Base-by-base conservation (phyloP, 2,888 invertebrate species). In the Acholoe squamosa region DNA sequence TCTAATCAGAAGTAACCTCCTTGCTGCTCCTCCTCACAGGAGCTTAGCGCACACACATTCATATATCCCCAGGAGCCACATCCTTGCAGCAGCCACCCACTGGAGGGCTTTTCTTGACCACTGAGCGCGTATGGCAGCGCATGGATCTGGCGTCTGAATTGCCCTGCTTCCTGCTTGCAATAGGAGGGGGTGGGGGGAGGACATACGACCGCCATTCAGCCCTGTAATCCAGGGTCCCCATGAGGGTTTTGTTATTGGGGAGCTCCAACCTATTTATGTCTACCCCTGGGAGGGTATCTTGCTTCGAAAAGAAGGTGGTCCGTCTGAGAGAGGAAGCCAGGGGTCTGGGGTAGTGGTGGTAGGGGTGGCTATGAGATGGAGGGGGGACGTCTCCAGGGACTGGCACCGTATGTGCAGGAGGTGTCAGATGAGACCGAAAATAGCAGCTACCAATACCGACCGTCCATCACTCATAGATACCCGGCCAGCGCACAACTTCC, bases 201-300 rank as follows among this genome's bases (percentile, higher is more conserved):
- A 71, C 71, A 71, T 71, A 71, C 31, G 71, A 71, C 28, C 71
- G 25, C 71, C 31, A 71, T 71, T 71, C 71, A 71, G 28, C 16
- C 71, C 71, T 28, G 71, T 71, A 71, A 71, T 71, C 71, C 71
- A 71, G 71, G 71, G 28, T 25, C 71, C 71, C 71, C 71, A n/a
- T 1, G 71, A 28, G 71, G 71, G 71, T 28, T 71, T 71, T 28
- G 14, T 25, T 71, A 28, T 28, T 71, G 71, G 25, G n/a, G 28
- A 28, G 71, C 71, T 7, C 43, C n/a, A 28, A 7, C 71, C 71
- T 71, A 28, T 71, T 71, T 71, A 71, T 71, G 71, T 16, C 31
- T 25, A 25, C 71, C 71, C 71, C 71, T 28, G 71, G 71, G 71
- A 71, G 28, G 71, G 28, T 16, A n/a, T 25, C 28, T 71, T 71